These are phyloP conservation scores for Dromococcyx pavoninus DNA, from an alignment of 2,797 vertebrate species.

Conservation along the genomic window DNA sequence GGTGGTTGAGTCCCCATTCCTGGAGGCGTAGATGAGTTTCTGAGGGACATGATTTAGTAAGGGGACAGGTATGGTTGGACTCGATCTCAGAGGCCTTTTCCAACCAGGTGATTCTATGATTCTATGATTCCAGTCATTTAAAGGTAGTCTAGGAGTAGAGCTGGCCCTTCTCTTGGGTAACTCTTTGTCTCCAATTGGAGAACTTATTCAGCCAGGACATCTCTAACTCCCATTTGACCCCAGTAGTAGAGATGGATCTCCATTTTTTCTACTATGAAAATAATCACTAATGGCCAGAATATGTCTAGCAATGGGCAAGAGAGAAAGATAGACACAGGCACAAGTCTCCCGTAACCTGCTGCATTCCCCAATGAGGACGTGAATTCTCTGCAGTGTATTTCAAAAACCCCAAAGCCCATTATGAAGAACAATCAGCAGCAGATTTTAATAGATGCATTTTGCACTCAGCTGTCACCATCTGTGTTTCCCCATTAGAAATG, in stretches of 20 bases:
- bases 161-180: neutral
- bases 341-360: neutral
- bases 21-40: no score
- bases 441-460: conserved; percentile 70
- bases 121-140: rapidly evolving
- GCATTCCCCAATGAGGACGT: neutral
- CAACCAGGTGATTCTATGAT: no score
- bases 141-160: neutral
- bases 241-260: neutral
- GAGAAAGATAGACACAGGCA: neutral
- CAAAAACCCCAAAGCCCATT: conserved; percentile 49
- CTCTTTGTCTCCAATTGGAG: neutral
- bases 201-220: neutral
- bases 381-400: conserved; percentile 21
- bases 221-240: neutral
- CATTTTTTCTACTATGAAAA: neutral
- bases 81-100: no score
- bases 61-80: no score
- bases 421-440: conserved; percentile 63
- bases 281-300: neutral
- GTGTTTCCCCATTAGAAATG: conserved; percentile 68
- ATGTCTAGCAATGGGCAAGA: neutral
- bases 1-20: no score
- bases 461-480: conserved; percentile 70
- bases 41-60: no score